phyloP scores from a whole-genome alignment of 1,140 invertebrate genomes.

The Hetaerina americana region DNA sequence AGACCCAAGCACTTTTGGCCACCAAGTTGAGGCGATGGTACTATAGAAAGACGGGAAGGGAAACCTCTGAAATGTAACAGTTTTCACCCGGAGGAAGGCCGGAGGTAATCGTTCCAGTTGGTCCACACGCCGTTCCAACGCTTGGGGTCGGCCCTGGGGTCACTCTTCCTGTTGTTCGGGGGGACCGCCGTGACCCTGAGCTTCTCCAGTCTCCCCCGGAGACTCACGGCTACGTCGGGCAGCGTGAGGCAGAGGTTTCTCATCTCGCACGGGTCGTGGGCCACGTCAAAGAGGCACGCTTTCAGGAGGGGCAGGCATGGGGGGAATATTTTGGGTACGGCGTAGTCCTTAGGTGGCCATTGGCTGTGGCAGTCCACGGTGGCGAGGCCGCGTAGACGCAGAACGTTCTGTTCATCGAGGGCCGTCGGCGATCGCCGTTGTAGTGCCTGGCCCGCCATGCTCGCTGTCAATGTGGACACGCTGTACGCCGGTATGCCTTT shows the following conservation, averaged over 20 bases:
- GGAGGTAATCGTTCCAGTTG: neutral
- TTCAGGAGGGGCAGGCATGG: conserved; percentile 35
- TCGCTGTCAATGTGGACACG: neutral
- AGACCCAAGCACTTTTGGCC: no score
- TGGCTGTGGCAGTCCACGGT: neutral
- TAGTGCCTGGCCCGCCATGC: neutral
- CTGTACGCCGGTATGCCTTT: neutral
- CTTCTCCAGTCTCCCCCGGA: conserved; percentile 32
- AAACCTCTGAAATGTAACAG: no score
- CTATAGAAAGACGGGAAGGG: no score
- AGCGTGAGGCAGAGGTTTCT: conserved; percentile 43
- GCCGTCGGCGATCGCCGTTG: neutral
- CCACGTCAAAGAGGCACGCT: conserved; percentile 61
- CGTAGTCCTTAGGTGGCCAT: neutral
- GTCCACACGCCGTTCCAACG: neutral
- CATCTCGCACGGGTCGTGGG: conserved; percentile 61
- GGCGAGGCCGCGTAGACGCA: neutral
- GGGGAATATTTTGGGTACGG: neutral
- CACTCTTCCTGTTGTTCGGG: conserved; percentile 52
- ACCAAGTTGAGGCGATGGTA: no score
- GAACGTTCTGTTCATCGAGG: neutral
- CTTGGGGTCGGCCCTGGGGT: conserved; percentile 50
- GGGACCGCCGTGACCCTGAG: conserved; percentile 46
- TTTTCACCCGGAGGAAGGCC: no score
- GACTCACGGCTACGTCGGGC: conserved; percentile 29